Conservation (phyloP, 2,888 invertebrate species). For the Andrena dorsata region DNA sequence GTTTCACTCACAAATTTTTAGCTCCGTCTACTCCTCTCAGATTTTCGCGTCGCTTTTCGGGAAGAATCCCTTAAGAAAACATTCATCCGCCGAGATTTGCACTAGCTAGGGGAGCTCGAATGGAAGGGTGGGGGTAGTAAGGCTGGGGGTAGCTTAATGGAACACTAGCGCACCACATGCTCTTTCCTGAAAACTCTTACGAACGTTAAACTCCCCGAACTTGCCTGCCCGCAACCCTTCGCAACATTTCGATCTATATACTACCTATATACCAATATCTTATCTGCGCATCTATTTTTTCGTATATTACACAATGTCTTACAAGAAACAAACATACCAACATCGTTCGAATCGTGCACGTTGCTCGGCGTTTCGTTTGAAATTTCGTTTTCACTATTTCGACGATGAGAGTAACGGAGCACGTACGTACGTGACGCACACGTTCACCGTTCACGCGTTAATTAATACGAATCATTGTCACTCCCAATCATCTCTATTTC, state of each 20-base stretch:
- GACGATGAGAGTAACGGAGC: background rate
- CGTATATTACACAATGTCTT: background rate
- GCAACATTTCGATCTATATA: constrained; percentile 2
- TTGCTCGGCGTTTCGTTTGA: background rate
- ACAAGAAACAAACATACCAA: background rate
- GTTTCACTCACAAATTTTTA: constrained; percentile 76
- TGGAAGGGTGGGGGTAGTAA: constrained; percentile 78
- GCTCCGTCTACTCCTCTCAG: constrained; percentile 67
- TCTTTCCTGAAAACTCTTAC: constrained; percentile 60
- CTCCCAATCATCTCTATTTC: too few relatives aligned
- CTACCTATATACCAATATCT: background rate
- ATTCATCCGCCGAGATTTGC: constrained; percentile 84
- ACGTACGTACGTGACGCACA: too few relatives aligned
- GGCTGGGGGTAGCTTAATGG: constrained; percentile 75
- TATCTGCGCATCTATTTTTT: background rate
- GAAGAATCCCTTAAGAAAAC: constrained; percentile 83
- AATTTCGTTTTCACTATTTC: background rate
- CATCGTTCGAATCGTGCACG: background rate
- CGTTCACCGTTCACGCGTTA: background rate
- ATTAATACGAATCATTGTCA: background rate
- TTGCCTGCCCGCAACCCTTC: background rate
- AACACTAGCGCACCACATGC: constrained; percentile 69
- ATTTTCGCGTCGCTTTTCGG: constrained; percentile 79
- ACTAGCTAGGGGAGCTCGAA: constrained; percentile 82
- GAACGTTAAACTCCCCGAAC: constrained; percentile 48